These are phyloP conservation scores for Sciurus vulgaris DNA, from an alignment of 2,797 vertebrate species.

Conservation along the genomic window DNA sequence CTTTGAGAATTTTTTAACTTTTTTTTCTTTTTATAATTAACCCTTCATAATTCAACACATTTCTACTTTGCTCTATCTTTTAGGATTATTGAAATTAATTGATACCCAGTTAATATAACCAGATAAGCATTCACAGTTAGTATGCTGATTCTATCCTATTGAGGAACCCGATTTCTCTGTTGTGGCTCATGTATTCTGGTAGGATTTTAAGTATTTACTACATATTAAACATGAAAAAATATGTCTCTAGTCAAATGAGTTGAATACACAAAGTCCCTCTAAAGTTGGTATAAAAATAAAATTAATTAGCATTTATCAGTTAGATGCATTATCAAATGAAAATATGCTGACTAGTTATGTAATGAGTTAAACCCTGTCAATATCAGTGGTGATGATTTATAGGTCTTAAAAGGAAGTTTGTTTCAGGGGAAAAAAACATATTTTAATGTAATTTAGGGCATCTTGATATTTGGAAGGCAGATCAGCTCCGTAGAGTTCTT, in stretches of 20 bases:
- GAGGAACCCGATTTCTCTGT: neutral
- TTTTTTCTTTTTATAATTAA: neutral
- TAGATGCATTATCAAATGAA: neutral
- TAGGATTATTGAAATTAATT: neutral
- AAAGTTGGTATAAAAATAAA: neutral
- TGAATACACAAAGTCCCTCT: neutral
- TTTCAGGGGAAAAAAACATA: neutral
- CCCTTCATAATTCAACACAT: neutral
- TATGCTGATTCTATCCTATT: neutral
- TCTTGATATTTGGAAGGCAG: neutral
- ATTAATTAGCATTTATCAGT: neutral
- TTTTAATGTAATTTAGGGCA: neutral
- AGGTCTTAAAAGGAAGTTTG: neutral
- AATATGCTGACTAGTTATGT: neutral
- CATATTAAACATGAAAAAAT: neutral
- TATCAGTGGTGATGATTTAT: neutral
- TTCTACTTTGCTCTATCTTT: neutral
- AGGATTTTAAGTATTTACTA: neutral
- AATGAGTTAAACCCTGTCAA: neutral
- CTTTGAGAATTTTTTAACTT: neutral
- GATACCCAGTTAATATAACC: neutral
- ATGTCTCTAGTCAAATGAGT: neutral
- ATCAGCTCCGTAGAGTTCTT: neutral
- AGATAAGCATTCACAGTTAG: neutral
- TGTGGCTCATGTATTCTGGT: neutral